These are phyloP conservation scores for Gastracanthus pulcherrimus DNA, from an alignment of 2,888 invertebrate genomes.

Conservation along the genomic window DNA sequence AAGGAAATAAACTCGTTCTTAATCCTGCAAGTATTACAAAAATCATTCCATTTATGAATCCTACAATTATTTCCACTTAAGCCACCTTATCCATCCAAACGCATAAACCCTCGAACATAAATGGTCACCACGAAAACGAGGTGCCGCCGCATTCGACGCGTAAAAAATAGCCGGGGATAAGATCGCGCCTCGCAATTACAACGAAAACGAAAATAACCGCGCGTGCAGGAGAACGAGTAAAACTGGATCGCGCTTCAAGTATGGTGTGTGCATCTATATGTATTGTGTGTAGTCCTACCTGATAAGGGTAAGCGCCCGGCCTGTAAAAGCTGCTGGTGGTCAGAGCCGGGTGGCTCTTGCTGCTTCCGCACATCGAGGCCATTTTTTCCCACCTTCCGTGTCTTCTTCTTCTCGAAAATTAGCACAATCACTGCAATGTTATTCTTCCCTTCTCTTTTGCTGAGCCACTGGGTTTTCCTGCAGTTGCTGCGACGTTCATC, in stretches of 20 bases:
- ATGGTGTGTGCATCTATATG: background rate
- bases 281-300: conserved; percentile 67
- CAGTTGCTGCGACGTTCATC: too few species aligned
- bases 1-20: too few species aligned
- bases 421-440: background rate
- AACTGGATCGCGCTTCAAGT: conserved; percentile 23
- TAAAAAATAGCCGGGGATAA: too few species aligned
- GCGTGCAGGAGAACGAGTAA: conserved; percentile 17
- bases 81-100: background rate
- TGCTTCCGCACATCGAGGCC: conserved; percentile 83
- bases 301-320: conserved; percentile 76
- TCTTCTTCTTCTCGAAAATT: background rate
- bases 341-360: conserved; percentile 82
- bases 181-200: background rate
- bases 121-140: too few species aligned
- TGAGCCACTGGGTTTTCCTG: too few species aligned
- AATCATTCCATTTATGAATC: too few species aligned
- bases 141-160: too few species aligned
- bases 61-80: too few species aligned
- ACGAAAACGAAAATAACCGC: conserved; percentile 20
- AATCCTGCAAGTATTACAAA: too few species aligned
- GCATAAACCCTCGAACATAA: background rate
- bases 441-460: too few species aligned
- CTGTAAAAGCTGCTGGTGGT: conserved; percentile 82
- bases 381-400: conserved; percentile 62